phyloP scores from a whole-genome alignment of 37 sponge, comb jelly and placozoan species.

The Theonella swinhoei region DNA sequence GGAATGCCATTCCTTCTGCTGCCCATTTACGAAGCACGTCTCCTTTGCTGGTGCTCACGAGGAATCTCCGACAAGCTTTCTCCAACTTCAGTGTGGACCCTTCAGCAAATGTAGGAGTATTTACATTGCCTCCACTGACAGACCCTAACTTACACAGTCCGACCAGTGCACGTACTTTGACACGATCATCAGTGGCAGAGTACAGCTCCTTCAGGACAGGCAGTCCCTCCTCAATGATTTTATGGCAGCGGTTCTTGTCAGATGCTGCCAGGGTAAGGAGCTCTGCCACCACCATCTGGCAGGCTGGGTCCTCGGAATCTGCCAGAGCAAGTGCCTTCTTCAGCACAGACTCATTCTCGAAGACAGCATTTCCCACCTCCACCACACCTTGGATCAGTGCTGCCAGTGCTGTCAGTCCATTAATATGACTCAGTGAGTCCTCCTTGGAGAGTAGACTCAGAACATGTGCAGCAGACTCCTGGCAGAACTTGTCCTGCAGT shows the following conservation, averaged over 20 bases:
- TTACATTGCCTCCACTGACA: constrained; percentile 81
- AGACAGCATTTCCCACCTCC: constrained; percentile 70
- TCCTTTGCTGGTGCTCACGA: constrained; percentile 48
- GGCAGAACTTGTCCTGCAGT: constrained; percentile 41
- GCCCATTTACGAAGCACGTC: constrained; percentile 76
- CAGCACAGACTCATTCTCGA: constrained; percentile 56
- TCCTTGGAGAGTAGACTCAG: constrained; percentile 30
- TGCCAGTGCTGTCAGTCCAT: constrained; percentile 71
- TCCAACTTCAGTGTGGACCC: constrained; percentile 73
- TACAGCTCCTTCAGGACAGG: constrained; percentile 75
- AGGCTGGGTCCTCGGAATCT: constrained; percentile 41
- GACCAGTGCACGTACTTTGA: constrained; percentile 89
- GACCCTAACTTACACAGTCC: constrained; percentile 89
- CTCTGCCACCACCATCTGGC: constrained; percentile 80
- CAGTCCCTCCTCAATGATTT: constrained; percentile 70
- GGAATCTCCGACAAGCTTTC: constrained; percentile 70
- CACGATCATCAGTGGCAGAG: constrained; percentile 48
- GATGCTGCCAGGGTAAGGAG: constrained; percentile 86
- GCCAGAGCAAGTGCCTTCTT: constrained; percentile 54
- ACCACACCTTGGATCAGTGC: constrained; percentile 66
- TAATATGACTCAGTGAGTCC: constrained; percentile 12
- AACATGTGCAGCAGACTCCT: constrained; percentile 23
- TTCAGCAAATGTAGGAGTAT: constrained; percentile 61
- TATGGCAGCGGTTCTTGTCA: constrained; percentile 76
- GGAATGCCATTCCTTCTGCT: constrained; percentile 91